Evolutionary conservation across 2,113 vertebrate genomes (phyloP), one percentile per base, ranked within the genome.

Genomic region (Pavo muticus): DNA sequence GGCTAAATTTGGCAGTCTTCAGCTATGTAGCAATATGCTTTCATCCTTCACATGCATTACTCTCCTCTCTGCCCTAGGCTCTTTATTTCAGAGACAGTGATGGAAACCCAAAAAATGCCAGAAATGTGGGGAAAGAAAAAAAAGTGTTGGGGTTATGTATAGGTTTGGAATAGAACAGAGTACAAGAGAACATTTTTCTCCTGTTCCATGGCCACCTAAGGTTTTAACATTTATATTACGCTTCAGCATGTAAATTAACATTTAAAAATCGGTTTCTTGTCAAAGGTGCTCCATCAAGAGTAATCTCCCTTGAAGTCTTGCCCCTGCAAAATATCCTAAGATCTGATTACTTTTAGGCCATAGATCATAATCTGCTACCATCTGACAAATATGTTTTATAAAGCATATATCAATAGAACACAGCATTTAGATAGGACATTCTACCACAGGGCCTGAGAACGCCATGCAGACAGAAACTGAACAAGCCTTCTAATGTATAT

Each of bases 151-250:
- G 25, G 4, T n/a, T 80, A 27, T 39, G 12, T 29, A 24, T n/a
- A 73, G 24, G 5, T 68, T 77, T 59, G 56, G 42, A 94, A 48
- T n/a, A 78, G 29, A 14, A 61, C 4, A 39, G 21, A 84, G 42
- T 71, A 52, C 9, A 91, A 68, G 59, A 5, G 70, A 84, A n/a
- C 6, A 84, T 92, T 94, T 94, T 87, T 84, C 44, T 87, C 30
- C 40, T 78, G 15, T 39, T 84, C 44, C 48, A 88, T 76, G 81
- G 17, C 16, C 48, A 65, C 70, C 48, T n/a, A 32, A 3, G 8
- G 1, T 60, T 81, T 91, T 80, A 88, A 74, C 32, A 74, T 91
- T 88, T 92, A 56, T 91, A 77, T 95, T 96, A 67, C 52, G 8
- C 57, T 65, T 92, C 63, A 72, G 23, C 30, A 68, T 50, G 30